A percentile compares a stretch with the other conserved stretches of the same genome.
Conservation (phyloP, 2,797 vertebrate species). For the Mionectes olivaceus region DNA sequence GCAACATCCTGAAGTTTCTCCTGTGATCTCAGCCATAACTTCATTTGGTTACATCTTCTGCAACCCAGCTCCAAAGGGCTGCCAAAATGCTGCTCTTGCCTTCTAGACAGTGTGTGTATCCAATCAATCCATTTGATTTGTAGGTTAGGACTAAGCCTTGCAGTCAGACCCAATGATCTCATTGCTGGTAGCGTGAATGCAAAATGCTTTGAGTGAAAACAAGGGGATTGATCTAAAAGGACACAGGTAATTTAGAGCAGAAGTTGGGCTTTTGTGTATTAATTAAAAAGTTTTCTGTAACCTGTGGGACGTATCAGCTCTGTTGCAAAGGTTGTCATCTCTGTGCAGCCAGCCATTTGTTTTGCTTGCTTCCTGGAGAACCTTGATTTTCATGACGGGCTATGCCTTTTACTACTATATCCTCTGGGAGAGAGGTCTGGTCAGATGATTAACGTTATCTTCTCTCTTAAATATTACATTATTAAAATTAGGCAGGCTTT, state of each 20-base stretch:
- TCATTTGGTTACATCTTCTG: neutral
- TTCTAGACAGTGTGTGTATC: neutral
- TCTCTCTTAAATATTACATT: slow-evolving; percentile 76
- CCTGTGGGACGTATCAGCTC: slow-evolving; percentile 45
- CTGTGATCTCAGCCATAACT: neutral
- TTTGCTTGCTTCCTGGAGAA: slow-evolving; percentile 15
- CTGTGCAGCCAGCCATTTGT: slow-evolving; percentile 28
- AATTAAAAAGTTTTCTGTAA: slow-evolving; percentile 47
- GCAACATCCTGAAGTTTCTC: neutral
- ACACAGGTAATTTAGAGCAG: slow-evolving; percentile 54
- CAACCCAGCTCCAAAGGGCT: neutral
- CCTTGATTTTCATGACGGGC: neutral
- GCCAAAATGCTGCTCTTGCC: slow-evolving; percentile 35
- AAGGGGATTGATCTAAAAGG: slow-evolving; percentile 55
- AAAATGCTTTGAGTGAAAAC: slow-evolving; percentile 26
- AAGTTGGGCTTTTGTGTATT: slow-evolving; percentile 46
- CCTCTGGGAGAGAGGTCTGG: slow-evolving; percentile 58
- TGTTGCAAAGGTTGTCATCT: slow-evolving; percentile 52
- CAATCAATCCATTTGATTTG: slow-evolving; percentile 55
- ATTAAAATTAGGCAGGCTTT: slow-evolving; percentile 60
- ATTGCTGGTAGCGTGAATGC: slow-evolving; percentile 46
- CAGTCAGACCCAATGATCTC: slow-evolving; percentile 61
- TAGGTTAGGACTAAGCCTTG: slow-evolving; percentile 23
- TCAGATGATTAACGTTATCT: slow-evolving; percentile 75
- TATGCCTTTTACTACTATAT: neutral